These are phyloP conservation scores for Diabrotica undecimpunctata DNA, from an alignment of 1,140 invertebrate species.

Conservation along the genomic window DNA sequence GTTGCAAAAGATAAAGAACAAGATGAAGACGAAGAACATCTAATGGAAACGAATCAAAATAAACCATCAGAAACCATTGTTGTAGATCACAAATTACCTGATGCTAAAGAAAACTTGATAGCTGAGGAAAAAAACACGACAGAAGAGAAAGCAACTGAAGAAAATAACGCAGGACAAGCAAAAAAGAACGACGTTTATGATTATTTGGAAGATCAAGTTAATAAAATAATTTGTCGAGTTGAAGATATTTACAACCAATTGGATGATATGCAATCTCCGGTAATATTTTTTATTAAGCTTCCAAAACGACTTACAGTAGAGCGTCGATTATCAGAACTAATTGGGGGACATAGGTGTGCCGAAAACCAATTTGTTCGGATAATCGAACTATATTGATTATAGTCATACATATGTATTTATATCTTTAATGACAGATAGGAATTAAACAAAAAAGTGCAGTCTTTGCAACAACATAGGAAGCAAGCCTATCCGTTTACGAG, in stretches of 20 bases:
- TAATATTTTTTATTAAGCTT: constrained; percentile 1
- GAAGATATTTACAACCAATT: constrained; percentile 29
- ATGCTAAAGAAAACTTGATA: background rate
- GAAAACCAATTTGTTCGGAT: constrained; percentile 6
- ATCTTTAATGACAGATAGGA: too few relatives aligned
- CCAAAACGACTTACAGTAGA: background rate
- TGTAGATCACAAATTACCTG: background rate
- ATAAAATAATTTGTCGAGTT: constrained; percentile 25
- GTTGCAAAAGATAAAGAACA: too few relatives aligned
- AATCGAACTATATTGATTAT: too few relatives aligned
- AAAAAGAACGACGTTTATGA: background rate
- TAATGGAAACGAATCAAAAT: too few relatives aligned
- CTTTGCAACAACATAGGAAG: too few relatives aligned
- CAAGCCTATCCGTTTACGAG: too few relatives aligned
- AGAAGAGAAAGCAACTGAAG: background rate
- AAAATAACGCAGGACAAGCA: background rate
- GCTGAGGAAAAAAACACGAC: background rate
- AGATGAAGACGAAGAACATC: too few relatives aligned
- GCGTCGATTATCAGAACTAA: constrained; percentile 10
- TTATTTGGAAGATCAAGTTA: constrained; percentile 15
- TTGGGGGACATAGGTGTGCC: constrained; percentile 9
- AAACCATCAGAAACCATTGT: background rate
- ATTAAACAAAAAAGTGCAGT: too few relatives aligned
- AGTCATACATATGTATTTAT: too few relatives aligned
- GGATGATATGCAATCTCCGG: constrained; percentile 21